Evolutionary conservation across 1,140 invertebrate genomes (phyloP), one percentile per base, ranked within the genome.

Genomic region (Drosophila saltans): DNA sequence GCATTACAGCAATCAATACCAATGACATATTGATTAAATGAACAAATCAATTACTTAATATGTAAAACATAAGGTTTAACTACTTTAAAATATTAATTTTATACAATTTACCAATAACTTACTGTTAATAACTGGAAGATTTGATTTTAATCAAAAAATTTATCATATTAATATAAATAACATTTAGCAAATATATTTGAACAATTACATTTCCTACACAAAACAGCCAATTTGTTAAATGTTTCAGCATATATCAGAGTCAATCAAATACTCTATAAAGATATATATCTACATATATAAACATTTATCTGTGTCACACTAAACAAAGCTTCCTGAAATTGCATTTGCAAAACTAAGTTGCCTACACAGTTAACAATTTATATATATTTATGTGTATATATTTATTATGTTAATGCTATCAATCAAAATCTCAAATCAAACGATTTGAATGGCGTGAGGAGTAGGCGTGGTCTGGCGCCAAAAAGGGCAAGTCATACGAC

Each of bases 141-240:
- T 58, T 21, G 2, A 5, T 9, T 39, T 39, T 21, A 58, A 39
- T 21, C 39, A 9, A 1, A n/a, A 56, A 11, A 2, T n/a, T 10
- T n/a, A 10, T 24, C 8, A 2, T 0, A 52, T 8, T 1, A 26
- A 52, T 8, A 26, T 26, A 52, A 7, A 2, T 26, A 26, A 9
- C 2, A 52, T 2, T 2, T 11, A 66, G 28, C 56, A 45, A 41
- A 77, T 43, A 59, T 78, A 65, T 85, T 78, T 81, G 66, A 16
- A 16, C 16, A 16, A 16, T 16, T 16, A 16, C 16, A 16, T 16
- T 16, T 16, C 16, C 16, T 16, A 48, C 52, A 57, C 56, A 75
- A 60, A 69, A 36, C 40, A 48, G 41, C 66, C 72, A 81, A 86
- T 69, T 72, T 79, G 80, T 80, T 75, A 68, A 62, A 66, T 41